Evolutionary conservation across 2,113 vertebrate genomes (phyloP).

Genomic region (Sturnus vulgaris): DNA sequence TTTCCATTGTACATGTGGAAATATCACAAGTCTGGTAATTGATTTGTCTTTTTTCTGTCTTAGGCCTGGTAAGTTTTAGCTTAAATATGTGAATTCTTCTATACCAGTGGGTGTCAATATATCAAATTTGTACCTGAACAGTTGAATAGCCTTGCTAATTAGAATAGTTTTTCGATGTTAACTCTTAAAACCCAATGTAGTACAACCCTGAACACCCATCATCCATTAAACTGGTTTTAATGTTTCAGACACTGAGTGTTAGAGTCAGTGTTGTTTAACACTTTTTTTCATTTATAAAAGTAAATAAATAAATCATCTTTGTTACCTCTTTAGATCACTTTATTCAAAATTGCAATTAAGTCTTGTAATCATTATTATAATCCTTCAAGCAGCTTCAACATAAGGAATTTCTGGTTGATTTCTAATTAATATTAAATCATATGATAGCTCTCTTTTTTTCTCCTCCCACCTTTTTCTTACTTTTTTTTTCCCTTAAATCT

Average conservation of each 20-base stretch:
- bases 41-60: not conserved
- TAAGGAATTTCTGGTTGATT: not conserved
- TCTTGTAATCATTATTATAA: not conserved
- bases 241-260: not conserved
- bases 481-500: not conserved
- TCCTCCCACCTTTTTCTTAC: not conserved
- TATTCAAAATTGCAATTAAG: not conserved
- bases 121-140: not conserved
- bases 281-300: not conserved
- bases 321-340: not conserved
- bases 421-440: not conserved
- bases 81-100: not conserved
- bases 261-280: not conserved
- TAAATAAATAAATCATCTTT: not conserved
- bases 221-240: not conserved
- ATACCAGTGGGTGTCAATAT: not conserved
- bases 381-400: not conserved
- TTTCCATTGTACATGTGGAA: not conserved
- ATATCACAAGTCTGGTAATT: not conserved
- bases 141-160: not conserved
- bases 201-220: not conserved
- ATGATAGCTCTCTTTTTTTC: accelerated
- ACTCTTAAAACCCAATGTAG: not conserved
- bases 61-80: not conserved
- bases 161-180: not conserved